These are phyloP conservation scores for Epinotia ramella DNA, from an alignment of 2,888 invertebrate species.

Conservation along the genomic window DNA sequence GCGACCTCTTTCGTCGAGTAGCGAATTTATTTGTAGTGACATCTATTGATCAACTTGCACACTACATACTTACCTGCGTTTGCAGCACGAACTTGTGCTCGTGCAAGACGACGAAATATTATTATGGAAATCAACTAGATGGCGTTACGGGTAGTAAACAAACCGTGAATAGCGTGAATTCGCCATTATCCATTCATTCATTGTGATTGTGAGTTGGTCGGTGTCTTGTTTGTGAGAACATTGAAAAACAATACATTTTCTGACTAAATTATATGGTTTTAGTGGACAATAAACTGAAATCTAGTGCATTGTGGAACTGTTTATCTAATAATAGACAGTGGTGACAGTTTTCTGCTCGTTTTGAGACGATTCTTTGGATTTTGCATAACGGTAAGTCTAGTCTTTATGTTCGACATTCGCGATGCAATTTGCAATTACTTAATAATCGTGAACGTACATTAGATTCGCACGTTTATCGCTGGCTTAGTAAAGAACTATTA, in stretches of 20 bases:
- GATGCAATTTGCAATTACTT: conserved; percentile 34
- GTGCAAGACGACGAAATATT: conserved; percentile 4
- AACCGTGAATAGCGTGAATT: conserved; percentile 34
- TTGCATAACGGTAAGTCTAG: conserved; percentile 41
- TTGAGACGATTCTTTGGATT: conserved; percentile 26
- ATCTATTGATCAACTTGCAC: conserved; percentile 33
- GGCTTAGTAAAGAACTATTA: conserved; percentile 7
- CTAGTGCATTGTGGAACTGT: conserved; percentile 20
- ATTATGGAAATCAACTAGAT: background rate
- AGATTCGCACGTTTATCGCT: conserved; percentile 15
- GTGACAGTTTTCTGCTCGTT: conserved; percentile 18
- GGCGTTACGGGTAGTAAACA: conserved; percentile 42
- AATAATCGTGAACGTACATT: conserved; percentile 33
- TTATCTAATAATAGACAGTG: conserved; percentile 22
- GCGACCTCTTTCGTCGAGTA: conserved; percentile 47
- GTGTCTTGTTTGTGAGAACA: conserved; percentile 32
- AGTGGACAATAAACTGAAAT: conserved; percentile 17
- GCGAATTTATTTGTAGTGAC: conserved; percentile 31
- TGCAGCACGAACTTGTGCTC: background rate
- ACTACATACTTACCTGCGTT: background rate
- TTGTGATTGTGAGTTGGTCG: conserved; percentile 32
- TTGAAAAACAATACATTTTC: conserved; percentile 34
- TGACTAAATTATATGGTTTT: conserved; percentile 19
- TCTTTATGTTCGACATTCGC: conserved; percentile 17
- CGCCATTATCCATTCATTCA: conserved; percentile 43